Percentiles rank a stretch among this genome's conserved stretches.
Conservation (phyloP, 2,888 invertebrate genomes). For the Petrophora chlorosata region DNA sequence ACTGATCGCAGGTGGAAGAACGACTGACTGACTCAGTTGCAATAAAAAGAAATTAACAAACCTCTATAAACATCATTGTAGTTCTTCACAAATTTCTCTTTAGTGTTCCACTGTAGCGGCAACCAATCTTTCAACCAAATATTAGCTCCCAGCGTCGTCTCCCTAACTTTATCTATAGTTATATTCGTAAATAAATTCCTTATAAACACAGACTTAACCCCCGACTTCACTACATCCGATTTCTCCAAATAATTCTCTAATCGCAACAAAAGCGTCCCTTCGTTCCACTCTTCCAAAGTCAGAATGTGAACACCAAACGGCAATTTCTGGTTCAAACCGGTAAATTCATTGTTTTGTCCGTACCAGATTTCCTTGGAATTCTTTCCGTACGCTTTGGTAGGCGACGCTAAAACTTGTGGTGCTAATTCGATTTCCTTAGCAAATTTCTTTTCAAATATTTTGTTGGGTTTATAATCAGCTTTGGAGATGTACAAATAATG, state of each 20-base stretch:
- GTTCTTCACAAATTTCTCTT: slow-evolving; percentile 50
- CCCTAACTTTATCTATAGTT: slow-evolving; percentile 76
- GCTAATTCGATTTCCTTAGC: slow-evolving; percentile 60
- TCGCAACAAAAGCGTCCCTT: slow-evolving; percentile 85
- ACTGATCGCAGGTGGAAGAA: no score
- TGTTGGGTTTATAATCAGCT: slow-evolving; percentile 53
- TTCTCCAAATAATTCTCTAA: slow-evolving; percentile 91
- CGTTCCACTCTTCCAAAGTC: slow-evolving; percentile 90
- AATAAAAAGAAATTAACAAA: no score
- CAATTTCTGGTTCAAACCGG: slow-evolving; percentile 80
- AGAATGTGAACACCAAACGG: slow-evolving; percentile 89
- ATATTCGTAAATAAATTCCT: slow-evolving; percentile 84
- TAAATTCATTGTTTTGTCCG: slow-evolving; percentile 48
- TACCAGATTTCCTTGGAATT: slow-evolving; percentile 25
- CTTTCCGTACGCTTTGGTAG: slow-evolving; percentile 18
- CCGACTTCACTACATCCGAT: slow-evolving; percentile 81
- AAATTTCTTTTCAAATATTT: slow-evolving; percentile 65
- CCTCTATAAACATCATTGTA: slow-evolving; percentile 51
- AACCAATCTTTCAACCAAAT: slow-evolving; percentile 82
- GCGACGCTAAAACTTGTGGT: slow-evolving; percentile 47
- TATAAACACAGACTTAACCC: slow-evolving; percentile 80
- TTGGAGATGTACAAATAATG: slow-evolving; percentile 62
- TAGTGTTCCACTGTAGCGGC: slow-evolving; percentile 77
- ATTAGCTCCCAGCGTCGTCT: slow-evolving; percentile 88
- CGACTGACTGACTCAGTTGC: no score